phyloP scores from a whole-genome alignment of 2,113 vertebrate genomes.

The Heterochromis multidens region DNA sequence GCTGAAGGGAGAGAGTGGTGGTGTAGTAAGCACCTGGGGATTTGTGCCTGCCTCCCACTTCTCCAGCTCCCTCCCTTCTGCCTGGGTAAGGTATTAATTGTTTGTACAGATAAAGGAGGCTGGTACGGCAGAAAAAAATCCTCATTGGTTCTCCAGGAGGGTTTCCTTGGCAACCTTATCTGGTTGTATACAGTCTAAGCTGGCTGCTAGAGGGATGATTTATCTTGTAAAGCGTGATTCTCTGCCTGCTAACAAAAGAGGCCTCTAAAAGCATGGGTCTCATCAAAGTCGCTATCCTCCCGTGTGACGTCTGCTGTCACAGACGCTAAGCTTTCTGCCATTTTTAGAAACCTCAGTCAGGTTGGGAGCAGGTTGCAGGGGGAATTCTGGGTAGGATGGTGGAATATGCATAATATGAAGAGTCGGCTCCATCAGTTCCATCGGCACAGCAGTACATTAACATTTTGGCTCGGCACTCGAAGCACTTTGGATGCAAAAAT shows the following conservation, averaged over 20 bases:
- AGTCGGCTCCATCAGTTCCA: constrained; percentile 30
- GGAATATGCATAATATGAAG: constrained; percentile 58
- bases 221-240: constrained; percentile 66
- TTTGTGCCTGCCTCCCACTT: constrained; percentile 50
- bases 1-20: constrained; percentile 16
- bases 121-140: constrained; percentile 7
- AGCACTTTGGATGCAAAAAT: constrained; percentile 38
- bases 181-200: constrained; percentile 73
- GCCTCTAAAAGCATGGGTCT: constrained; percentile 57
- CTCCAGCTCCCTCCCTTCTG: neutral
- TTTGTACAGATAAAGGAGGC: constrained; percentile 63
- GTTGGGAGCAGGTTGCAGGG: constrained; percentile 34
- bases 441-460: constrained; percentile 57
- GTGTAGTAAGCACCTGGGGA: constrained; percentile 59
- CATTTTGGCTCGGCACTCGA: constrained; percentile 36
- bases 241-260: constrained; percentile 63
- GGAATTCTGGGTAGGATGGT: constrained; percentile 54
- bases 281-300: constrained; percentile 60
- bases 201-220: constrained; percentile 58
- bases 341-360: constrained; percentile 62
- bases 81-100: constrained; percentile 73
- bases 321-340: constrained; percentile 48
- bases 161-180: constrained; percentile 81
- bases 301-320: constrained; percentile 48
- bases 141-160: constrained; percentile 66